A percentile compares a stretch with the other conserved stretches of the same genome.
These are phyloP conservation scores for Phrynocephalus versicolor DNA, from an alignment of 2,113 vertebrate genomes.

Conservation along the genomic window DNA sequence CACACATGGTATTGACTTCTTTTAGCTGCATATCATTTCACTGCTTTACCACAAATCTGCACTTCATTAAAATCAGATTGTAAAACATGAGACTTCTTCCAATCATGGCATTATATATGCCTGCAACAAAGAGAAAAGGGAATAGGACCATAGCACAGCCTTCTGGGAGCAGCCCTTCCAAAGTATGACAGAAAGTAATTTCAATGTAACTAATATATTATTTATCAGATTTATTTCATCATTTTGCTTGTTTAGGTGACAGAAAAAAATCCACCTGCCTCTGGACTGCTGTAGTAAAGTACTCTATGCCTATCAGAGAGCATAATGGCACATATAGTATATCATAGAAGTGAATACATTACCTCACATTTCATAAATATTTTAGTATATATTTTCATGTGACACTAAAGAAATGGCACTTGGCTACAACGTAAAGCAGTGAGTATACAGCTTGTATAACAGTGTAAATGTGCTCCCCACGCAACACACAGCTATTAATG, in stretches of 20 bases:
- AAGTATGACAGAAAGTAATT: constrained; percentile 47
- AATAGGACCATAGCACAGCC: not conserved
- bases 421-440: too few species aligned
- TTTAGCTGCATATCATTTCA: constrained; percentile 37
- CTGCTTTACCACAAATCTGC: constrained; percentile 26
- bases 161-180: constrained; percentile 10
- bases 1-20: constrained; percentile 27
- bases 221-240: constrained; percentile 46
- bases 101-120: constrained; percentile 9
- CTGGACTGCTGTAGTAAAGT: constrained; percentile 45
- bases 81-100: constrained; percentile 36
- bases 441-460: too few species aligned
- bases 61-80: constrained; percentile 42
- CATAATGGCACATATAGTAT: not conserved
- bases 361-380: too few species aligned
- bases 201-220: constrained; percentile 61
- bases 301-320: constrained; percentile 52
- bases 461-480: too few species aligned
- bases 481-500: too few species aligned
- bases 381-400: too few species aligned
- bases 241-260: constrained; percentile 48
- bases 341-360: not conserved
- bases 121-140: constrained; percentile 1
- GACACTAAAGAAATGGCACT: too few species aligned
- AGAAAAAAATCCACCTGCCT: constrained; percentile 46